phyloP scores from a whole-genome alignment of 2,113 vertebrate genomes.

The Boulengeromyrus knoepffleri region DNA sequence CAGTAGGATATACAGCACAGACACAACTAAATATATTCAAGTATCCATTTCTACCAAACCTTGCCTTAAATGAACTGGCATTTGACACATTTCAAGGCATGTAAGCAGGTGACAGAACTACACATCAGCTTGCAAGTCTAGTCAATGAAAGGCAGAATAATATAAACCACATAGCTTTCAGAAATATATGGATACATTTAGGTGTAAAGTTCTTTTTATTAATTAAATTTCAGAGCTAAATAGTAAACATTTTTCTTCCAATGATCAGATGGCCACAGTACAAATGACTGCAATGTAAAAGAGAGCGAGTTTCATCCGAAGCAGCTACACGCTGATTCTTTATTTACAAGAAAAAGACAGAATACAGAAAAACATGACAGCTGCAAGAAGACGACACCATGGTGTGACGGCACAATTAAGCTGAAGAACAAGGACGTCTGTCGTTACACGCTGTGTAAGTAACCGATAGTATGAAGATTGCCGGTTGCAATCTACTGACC shows the following conservation, averaged over 20 bases:
- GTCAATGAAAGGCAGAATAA: background rate
- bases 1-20: background rate
- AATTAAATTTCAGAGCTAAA: conserved; percentile 66
- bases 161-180: background rate
- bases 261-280: conserved; percentile 55
- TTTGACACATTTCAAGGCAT: background rate
- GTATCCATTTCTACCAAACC: background rate
- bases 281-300: conserved; percentile 49
- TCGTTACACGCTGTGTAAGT: background rate
- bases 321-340: conserved; percentile 43
- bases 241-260: conserved; percentile 61
- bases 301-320: conserved; percentile 58
- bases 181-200: background rate
- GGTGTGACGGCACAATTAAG: background rate
- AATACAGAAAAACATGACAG: conserved; percentile 50
- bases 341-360: conserved; percentile 17
- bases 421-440: background rate
- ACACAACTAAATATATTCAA: background rate
- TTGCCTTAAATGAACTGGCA: background rate
- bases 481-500: background rate
- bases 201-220: conserved; percentile 36
- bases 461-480: background rate
- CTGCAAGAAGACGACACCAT: conserved; percentile 36
- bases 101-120: background rate
- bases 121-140: background rate